These are phyloP conservation scores for Ctenochaetus hawaiiensis DNA, from an alignment of 2,797 vertebrate genomes.

Conservation along the genomic window DNA sequence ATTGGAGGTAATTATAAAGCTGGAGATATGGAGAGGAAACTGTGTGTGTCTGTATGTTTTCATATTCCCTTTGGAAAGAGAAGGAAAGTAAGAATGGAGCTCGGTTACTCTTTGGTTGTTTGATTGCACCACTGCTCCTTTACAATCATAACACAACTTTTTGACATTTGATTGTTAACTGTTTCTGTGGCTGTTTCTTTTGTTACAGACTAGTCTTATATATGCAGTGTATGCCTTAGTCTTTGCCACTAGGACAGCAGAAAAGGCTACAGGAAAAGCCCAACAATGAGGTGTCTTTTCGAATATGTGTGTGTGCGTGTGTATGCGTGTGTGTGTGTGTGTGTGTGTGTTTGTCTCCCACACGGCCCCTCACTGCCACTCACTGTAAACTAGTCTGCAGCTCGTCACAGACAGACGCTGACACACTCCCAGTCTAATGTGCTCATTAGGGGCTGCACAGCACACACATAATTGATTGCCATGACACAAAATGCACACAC, in stretches of 20 bases:
- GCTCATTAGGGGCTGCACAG: constrained; percentile 83
- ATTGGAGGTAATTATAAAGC: constrained; percentile 78
- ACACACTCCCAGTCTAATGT: constrained; percentile 83
- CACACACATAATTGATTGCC: constrained; percentile 81
- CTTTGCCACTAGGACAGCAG: constrained; percentile 41
- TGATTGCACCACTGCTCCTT: constrained; percentile 4
- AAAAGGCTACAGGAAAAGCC: constrained; percentile 48
- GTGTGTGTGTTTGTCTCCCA: constrained; percentile 75
- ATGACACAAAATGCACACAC: constrained; percentile 74
- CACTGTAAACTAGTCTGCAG: constrained; percentile 88
- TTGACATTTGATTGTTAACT: constrained; percentile 24
- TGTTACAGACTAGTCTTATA: constrained; percentile 8
- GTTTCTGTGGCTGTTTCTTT: constrained; percentile 15
- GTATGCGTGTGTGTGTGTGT: constrained; percentile 61
- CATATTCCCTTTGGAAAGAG: constrained; percentile 37
- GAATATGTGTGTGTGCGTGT: constrained; percentile 42
- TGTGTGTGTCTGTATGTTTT: constrained; percentile 37
- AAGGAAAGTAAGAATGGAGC: constrained; percentile 36
- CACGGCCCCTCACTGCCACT: constrained; percentile 87
- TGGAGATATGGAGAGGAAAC: constrained; percentile 54
- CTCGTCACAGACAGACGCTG: constrained; percentile 88
- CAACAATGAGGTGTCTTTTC: constrained; percentile 65
- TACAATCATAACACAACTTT: constrained; percentile 15
- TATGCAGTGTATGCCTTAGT: constrained; percentile 14
- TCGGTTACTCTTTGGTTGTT: constrained; percentile 27